Conservation (phyloP, 2,113 vertebrate genomes). For the Serinus canaria region DNA sequence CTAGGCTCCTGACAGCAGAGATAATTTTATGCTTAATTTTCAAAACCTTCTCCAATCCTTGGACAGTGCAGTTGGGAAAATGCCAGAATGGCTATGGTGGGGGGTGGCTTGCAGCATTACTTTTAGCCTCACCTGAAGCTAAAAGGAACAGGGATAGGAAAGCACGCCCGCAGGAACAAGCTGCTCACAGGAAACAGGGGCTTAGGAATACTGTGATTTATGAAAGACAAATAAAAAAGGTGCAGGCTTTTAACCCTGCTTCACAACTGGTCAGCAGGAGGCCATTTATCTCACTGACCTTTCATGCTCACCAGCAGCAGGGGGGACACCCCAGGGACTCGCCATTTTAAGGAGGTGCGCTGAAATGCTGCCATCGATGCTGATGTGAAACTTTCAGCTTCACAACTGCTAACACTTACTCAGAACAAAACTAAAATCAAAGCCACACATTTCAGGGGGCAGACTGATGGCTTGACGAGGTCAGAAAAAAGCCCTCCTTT, state of each 20-base stretch:
- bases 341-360: neutral
- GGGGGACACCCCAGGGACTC: neutral
- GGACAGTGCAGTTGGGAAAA: neutral
- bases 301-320: neutral
- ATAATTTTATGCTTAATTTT: neutral
- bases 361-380: neutral
- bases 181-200: neutral
- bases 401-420: neutral
- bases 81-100: neutral
- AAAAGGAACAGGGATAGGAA: neutral
- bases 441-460: fast-evolving
- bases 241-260: neutral
- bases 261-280: neutral
- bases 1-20: neutral
- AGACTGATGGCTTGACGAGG: neutral
- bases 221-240: neutral
- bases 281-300: neutral
- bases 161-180: neutral
- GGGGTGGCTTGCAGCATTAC: neutral
- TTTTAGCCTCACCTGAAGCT: neutral
- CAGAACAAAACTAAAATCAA: neutral
- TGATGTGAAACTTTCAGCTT: neutral
- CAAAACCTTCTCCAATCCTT: neutral
- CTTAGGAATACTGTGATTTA: neutral
- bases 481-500: neutral